Evolutionary conservation across 23 tunicate species (phyloP), one percentile per base, ranked within the genome.

Genomic region (Ciona savignyi): DNA sequence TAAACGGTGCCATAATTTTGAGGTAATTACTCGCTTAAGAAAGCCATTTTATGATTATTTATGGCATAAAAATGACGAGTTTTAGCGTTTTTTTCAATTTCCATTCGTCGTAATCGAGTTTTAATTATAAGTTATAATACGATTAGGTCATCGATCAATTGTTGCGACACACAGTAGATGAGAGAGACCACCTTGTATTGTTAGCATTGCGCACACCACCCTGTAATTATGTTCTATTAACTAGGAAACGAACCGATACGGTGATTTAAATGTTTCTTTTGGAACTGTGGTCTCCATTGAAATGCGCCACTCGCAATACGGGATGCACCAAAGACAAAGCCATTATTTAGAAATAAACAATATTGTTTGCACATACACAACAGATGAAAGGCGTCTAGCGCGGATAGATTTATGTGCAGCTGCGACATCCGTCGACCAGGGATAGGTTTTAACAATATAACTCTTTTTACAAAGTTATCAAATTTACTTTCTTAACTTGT

Each of bases 261-360:
- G 23, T 63, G 28, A 63, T 63, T 63, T n/a, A 63, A 63, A 63
- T 63, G 67, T 63, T 63, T 23, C 67, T 63, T 63, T 42, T 42
- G 11, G 56, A 42, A 42, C 15, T 42, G 56, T 42, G 11, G 11
- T 15, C 56, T 15, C 56, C 15, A 42, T 42, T 42, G 56, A 42
- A 42, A 15, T 42, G 11, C 56, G 15, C 56, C 56, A 15, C 15
- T 6, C 56, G 15, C 56, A 9, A 15, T 9, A 42, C 56, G 56
- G 11, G 15, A 6, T 42, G 11, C 56, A 42, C 9, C 15, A 9
- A 42, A 9, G 9, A 42, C 9, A 42, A 15, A 15, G 11, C 56
- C 56, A 42, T 42, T 42, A 15, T 42, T 42, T 42, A 42, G 56
- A 42, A 9, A 42, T 42, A 42, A 42, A 42, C 11, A 15, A 6